Conservation (phyloP, 2,797 vertebrate genomes). For the Toxotes lorentzi region DNA sequence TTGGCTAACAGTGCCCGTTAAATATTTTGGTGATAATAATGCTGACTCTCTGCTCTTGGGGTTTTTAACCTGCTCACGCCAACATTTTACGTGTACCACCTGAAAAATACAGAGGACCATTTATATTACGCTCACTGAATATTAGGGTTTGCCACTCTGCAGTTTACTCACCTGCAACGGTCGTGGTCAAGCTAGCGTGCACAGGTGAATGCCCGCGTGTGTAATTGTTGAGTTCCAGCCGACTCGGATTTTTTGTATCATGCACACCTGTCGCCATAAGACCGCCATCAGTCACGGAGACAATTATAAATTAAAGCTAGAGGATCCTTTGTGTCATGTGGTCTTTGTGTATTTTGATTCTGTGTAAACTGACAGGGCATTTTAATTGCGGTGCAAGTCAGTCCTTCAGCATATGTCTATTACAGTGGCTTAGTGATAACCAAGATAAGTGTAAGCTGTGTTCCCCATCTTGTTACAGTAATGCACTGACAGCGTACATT, state of each 20-base stretch:
- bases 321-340: too few species aligned
- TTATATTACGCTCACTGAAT: not conserved
- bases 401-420: not conserved
- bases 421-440: not conserved
- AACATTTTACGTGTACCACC: not conserved
- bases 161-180: not conserved
- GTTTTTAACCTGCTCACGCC: not conserved
- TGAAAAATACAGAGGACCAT: too few species aligned
- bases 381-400: not conserved
- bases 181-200: too few species aligned
- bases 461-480: not conserved
- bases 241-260: not conserved
- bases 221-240: not conserved
- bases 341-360: not conserved
- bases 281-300: not conserved
- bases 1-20: not conserved
- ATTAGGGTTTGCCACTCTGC: not conserved
- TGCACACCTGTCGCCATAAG: not conserved
- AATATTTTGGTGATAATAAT: not conserved
- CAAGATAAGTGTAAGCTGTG: not conserved
- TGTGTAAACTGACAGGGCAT: not conserved
- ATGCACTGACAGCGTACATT: not conserved
- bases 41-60: not conserved
- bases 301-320: not conserved
- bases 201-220: not conserved